Evolutionary conservation across 2,113 vertebrate species (phyloP).

Genomic region (Hassar affinis): DNA sequence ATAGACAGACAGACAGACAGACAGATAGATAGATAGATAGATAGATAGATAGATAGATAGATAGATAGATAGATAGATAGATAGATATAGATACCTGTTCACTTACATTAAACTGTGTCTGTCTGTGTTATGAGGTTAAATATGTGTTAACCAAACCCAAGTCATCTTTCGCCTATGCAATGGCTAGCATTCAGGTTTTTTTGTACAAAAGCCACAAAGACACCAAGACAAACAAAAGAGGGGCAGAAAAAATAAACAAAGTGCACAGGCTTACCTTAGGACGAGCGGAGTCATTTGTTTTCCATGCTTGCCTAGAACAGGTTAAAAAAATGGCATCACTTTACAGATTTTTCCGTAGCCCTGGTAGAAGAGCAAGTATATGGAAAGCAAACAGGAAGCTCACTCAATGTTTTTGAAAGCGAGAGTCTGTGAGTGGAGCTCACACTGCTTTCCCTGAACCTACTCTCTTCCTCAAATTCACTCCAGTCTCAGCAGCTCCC

Average conservation of each 20-base stretch:
- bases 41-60: too few relatives aligned
- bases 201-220: background rate
- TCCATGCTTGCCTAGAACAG: background rate
- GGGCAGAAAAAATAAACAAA: background rate
- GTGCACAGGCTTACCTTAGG: conserved; percentile 10
- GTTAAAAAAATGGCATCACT: background rate
- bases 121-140: background rate
- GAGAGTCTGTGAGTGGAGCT: background rate
- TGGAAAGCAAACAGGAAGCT: conserved; percentile 21
- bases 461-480: background rate
- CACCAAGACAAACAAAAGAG: background rate
- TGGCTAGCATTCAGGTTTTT: background rate
- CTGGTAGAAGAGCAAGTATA: background rate
- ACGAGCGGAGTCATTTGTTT: background rate
- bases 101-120: background rate
- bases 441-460: background rate
- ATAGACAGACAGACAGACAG: too few relatives aligned
- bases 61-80: too few relatives aligned
- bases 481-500: background rate
- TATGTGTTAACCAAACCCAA: background rate
- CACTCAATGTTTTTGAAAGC: background rate
- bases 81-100: background rate
- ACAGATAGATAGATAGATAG: too few relatives aligned
- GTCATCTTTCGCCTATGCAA: background rate
- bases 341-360: background rate